A percentile compares a stretch with the other conserved stretches of the same genome.
Conservation (phyloP, 2,797 vertebrate genomes). For the Neosilurus mollespiculum region DNA sequence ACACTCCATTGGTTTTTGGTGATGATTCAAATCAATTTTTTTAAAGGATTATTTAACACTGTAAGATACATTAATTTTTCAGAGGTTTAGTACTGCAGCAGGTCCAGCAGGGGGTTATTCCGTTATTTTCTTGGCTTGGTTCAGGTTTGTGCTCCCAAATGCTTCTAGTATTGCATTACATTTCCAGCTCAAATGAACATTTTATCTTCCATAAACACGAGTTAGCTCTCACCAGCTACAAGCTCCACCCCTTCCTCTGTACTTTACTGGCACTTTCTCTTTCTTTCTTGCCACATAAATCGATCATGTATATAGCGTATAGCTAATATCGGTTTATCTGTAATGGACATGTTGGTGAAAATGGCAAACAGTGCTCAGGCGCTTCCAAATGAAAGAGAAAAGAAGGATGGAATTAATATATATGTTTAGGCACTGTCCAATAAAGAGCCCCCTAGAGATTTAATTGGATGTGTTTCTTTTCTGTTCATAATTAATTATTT, state of each 20-base stretch:
- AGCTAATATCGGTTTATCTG: neutral
- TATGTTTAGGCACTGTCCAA: too few relatives aligned
- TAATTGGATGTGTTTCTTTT: too few relatives aligned
- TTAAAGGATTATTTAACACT: too few relatives aligned
- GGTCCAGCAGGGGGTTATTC: too few relatives aligned
- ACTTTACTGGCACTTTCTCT: neutral
- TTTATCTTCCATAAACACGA: neutral
- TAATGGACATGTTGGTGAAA: neutral
- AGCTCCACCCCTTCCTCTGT: neutral
- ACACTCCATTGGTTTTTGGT: too few relatives aligned
- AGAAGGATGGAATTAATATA: neutral
- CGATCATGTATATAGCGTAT: neutral
- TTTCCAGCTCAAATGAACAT: neutral
- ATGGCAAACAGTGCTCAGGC: neutral
- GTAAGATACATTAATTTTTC: too few relatives aligned
- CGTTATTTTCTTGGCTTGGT: too few relatives aligned
- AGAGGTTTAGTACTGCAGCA: too few relatives aligned
- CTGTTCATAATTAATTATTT: too few relatives aligned
- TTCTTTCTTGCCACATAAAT: neutral
- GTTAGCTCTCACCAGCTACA: neutral
- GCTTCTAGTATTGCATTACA: neutral
- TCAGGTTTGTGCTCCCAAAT: too few relatives aligned
- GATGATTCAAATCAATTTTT: too few relatives aligned
- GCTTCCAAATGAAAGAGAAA: neutral
- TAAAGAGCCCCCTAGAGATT: too few relatives aligned